Conservation (phyloP, 2,888 invertebrate species). For the Thecocarcelia acutangulata region DNA sequence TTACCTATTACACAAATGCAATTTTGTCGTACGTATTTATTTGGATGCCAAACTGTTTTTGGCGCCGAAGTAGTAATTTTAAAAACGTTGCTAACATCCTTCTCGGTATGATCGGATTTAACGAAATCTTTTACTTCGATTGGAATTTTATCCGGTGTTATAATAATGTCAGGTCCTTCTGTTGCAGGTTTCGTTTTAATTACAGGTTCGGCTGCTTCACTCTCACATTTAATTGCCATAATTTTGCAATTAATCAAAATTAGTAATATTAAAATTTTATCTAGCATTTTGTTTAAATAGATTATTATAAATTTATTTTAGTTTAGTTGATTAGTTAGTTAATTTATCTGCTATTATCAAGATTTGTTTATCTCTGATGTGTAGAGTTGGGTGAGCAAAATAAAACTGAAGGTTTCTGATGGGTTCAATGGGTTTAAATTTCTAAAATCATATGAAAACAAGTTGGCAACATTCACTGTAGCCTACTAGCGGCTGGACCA, state of each 20-base stretch:
- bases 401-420: conserved; percentile 37
- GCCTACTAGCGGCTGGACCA: background rate
- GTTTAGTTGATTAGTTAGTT: background rate
- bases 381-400: conserved; percentile 22
- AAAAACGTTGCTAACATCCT: conserved; percentile 25
- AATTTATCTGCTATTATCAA: background rate
- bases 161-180: background rate
- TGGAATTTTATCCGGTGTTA: background rate
- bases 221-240: conserved; percentile 4
- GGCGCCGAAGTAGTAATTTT: conserved; percentile 3
- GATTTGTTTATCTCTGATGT: conserved; percentile 16
- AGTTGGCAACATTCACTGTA: conserved; percentile 24
- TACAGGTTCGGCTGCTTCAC: background rate
- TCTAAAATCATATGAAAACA: conserved; percentile 26
- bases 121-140: background rate
- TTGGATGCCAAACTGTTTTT: background rate
- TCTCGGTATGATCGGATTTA: conserved; percentile 1
- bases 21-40: no score
- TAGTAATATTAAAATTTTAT: background rate
- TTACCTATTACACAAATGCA: no score
- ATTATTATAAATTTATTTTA: background rate
- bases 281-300: conserved; percentile 18
- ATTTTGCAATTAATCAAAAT: conserved; percentile 28
- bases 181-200: background rate
- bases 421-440: conserved; percentile 33